These are phyloP conservation scores for Hemibagrus wyckioides DNA, from an alignment of 2,113 vertebrate species.

Conservation along the genomic window DNA sequence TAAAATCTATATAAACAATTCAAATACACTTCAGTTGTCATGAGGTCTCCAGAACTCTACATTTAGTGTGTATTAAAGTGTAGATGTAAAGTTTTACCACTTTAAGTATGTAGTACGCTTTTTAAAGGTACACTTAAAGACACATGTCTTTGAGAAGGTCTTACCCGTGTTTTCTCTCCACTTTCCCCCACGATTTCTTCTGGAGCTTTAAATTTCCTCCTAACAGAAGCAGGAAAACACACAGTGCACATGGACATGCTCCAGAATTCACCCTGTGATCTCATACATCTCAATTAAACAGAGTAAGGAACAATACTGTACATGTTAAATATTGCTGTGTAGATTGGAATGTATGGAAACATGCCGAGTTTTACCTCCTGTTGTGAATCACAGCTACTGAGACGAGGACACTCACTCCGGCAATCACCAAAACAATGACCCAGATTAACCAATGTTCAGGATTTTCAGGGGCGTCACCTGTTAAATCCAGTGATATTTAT, in stretches of 20 bases:
- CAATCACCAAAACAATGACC: not conserved
- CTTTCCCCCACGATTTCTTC: not conserved
- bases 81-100: too few species aligned
- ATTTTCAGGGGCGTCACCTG: too few species aligned
- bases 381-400: conserved; percentile 10
- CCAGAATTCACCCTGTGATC: not conserved
- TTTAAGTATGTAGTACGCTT: too few species aligned
- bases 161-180: conserved; percentile 1
- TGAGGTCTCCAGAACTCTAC: too few species aligned
- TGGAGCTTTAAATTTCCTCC: not conserved
- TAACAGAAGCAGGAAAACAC: not conserved
- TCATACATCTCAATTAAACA: not conserved
- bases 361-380: not conserved
- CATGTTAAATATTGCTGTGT: not conserved
- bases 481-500: not conserved
- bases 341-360: too few species aligned
- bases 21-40: too few species aligned
- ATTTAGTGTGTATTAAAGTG: too few species aligned
- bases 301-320: not conserved
- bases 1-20: too few species aligned
- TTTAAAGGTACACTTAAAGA: not conserved
- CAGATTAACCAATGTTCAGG: not conserved
- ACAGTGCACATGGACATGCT: not conserved
- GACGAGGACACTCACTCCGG: not conserved
- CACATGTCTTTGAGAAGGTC: not conserved